Evolutionary conservation across 2,888 invertebrate species (phyloP).

Genomic region (Rhaphigaster nebulosa): DNA sequence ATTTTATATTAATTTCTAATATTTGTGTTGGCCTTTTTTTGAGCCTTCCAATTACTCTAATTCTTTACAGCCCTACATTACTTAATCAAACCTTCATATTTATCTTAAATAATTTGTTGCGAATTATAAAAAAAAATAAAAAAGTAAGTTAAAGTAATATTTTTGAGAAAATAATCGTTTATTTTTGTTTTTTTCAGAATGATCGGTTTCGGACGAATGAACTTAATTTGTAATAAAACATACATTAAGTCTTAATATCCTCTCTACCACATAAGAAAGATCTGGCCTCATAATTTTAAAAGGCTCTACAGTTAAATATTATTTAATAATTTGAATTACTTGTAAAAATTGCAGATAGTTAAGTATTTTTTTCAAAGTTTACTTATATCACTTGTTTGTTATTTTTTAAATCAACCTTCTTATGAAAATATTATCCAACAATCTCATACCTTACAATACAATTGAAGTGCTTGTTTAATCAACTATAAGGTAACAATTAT

Average conservation of each 20-base stretch:
- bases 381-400: neutral
- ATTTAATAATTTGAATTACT: neutral
- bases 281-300: neutral
- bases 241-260: neutral
- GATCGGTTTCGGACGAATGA: neutral
- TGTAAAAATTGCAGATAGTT: neutral
- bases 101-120: no score
- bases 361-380: neutral
- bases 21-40: no score
- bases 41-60: no score
- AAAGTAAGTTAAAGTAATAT: no score
- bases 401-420: neutral
- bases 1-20: no score
- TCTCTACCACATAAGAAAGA: neutral
- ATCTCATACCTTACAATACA: neutral
- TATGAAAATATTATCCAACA: neutral
- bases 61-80: no score
- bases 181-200: neutral
- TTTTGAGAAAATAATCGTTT: no score
- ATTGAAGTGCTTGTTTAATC: neutral
- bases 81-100: no score
- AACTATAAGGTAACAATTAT: neutral
- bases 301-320: neutral
- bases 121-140: no score
- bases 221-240: neutral